Percentiles rank a stretch among this genome's conserved stretches.
phyloP scores from a whole-genome alignment of 2,797 vertebrate species.

The Sebastes miniatus region DNA sequence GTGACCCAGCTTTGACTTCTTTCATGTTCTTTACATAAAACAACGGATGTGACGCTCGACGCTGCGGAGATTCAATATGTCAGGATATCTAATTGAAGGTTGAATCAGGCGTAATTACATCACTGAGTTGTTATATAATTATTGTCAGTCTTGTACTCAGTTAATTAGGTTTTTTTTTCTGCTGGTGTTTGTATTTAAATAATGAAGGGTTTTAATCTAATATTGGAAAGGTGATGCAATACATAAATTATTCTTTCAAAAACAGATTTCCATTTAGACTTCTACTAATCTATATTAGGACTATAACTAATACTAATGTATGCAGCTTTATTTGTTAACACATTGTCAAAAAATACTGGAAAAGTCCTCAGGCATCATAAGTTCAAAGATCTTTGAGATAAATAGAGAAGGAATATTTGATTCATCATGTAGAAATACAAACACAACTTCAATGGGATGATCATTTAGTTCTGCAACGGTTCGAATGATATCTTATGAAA shows the following conservation, averaged over 20 bases:
- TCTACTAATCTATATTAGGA: background rate
- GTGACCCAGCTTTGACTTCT: conserved; percentile 36
- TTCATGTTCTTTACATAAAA: background rate
- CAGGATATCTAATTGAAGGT: background rate
- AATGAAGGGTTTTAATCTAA: background rate
- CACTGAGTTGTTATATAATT: background rate
- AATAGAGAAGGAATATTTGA: too few relatives aligned
- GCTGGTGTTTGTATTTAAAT: background rate
- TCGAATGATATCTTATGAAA: too few relatives aligned
- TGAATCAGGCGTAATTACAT: background rate
- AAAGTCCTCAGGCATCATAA: background rate
- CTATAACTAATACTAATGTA: background rate
- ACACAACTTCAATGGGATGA: background rate
- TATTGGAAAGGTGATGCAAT: background rate
- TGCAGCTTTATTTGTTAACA: background rate
- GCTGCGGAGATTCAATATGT: background rate
- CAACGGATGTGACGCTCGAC: too few relatives aligned
- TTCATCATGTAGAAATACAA: background rate
- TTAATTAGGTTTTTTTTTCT: conserved; percentile 15
- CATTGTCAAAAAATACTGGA: background rate
- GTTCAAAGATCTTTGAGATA: background rate
- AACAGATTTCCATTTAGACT: background rate
- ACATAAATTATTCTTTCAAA: background rate
- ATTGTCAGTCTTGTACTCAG: background rate
- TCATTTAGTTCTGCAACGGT: too few relatives aligned